phyloP scores from a whole-genome alignment of 2,797 vertebrate genomes.

The Halcyon leucocephala region DNA sequence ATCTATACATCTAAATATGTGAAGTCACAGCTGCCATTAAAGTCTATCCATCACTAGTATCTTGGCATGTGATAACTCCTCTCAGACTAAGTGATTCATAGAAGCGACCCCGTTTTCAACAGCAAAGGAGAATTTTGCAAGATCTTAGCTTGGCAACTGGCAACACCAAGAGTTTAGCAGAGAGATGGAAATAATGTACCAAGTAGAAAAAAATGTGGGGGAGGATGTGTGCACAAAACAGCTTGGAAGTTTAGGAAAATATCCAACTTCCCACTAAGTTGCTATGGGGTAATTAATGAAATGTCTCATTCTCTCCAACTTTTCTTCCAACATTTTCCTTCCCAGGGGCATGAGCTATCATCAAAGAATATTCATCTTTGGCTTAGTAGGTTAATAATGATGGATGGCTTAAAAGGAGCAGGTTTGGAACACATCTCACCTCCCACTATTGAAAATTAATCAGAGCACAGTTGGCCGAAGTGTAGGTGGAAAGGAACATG shows the following conservation, averaged over 20 bases:
- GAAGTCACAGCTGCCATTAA: slow-evolving; percentile 34
- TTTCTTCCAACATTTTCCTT: slow-evolving; percentile 18
- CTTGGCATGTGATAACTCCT: background rate
- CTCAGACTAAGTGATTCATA: slow-evolving; percentile 8
- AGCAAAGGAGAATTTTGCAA: background rate
- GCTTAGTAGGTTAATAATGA: background rate
- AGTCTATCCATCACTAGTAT: background rate
- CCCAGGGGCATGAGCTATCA: slow-evolving; percentile 25
- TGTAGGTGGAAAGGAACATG: background rate
- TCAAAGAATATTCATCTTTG: background rate
- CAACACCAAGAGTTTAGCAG: background rate
- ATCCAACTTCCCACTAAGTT: slow-evolving; percentile 26
- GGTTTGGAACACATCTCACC: background rate
- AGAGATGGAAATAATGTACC: slow-evolving; percentile 46
- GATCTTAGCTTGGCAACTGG: background rate
- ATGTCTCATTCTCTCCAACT: slow-evolving; percentile 16
- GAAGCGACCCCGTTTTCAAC: background rate
- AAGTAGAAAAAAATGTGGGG: slow-evolving; percentile 35
- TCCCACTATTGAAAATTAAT: slow-evolving; percentile 5
- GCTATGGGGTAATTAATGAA: slow-evolving; percentile 30
- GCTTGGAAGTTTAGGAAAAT: slow-evolving; percentile 32
- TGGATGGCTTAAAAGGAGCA: background rate
- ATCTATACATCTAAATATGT: slow-evolving; percentile 41
- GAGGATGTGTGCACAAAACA: slow-evolving; percentile 23
- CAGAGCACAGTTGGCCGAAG: background rate